phyloP scores from a whole-genome alignment of 1,140 invertebrate genomes.

The Drosophila azteca region DNA sequence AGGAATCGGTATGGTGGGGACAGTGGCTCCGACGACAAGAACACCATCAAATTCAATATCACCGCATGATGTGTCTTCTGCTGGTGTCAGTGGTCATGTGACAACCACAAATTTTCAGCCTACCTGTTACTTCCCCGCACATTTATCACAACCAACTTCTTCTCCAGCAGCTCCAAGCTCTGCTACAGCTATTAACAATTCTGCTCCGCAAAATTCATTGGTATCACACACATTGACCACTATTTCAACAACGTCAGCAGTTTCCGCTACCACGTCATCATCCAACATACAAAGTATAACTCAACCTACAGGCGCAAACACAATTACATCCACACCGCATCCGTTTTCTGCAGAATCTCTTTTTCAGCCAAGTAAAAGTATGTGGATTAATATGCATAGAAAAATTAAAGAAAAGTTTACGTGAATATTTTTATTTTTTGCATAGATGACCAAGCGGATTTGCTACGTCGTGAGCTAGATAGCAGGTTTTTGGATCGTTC shows the following conservation, averaged over 20 bases:
- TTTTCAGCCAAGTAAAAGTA: slow-evolving; percentile 90
- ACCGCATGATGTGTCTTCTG: slow-evolving; percentile 57
- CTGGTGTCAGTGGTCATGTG: slow-evolving; percentile 33
- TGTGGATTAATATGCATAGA: slow-evolving; percentile 68
- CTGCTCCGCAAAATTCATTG: slow-evolving; percentile 34
- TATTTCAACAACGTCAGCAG: slow-evolving; percentile 42
- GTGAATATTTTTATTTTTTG: slow-evolving; percentile 20
- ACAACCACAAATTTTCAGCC: slow-evolving; percentile 57
- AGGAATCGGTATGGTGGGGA: slow-evolving; percentile 28
- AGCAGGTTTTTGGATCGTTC: slow-evolving; percentile 90
- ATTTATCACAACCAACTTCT: slow-evolving; percentile 85
- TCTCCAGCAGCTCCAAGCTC: slow-evolving; percentile 39
- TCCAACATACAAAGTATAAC: slow-evolving; percentile 28
- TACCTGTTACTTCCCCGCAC: slow-evolving; percentile 64
- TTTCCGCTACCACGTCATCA: slow-evolving; percentile 53
- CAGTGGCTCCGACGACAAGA: slow-evolving; percentile 24
- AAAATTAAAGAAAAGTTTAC: background rate
- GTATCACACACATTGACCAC: slow-evolving; percentile 40
- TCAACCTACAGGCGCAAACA: slow-evolving; percentile 33
- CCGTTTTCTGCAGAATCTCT: slow-evolving; percentile 94
- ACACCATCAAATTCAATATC: slow-evolving; percentile 61
- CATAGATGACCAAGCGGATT: slow-evolving; percentile 89
- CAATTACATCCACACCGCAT: slow-evolving; percentile 84
- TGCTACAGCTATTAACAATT: slow-evolving; percentile 34
- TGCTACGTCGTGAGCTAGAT: slow-evolving; percentile 95